Percentiles rank a stretch among this genome's conserved stretches.
These are phyloP conservation scores for Tokudaia tokunoshimensis DNA, from an alignment of 2,797 vertebrate genomes.

Conservation along the genomic window DNA sequence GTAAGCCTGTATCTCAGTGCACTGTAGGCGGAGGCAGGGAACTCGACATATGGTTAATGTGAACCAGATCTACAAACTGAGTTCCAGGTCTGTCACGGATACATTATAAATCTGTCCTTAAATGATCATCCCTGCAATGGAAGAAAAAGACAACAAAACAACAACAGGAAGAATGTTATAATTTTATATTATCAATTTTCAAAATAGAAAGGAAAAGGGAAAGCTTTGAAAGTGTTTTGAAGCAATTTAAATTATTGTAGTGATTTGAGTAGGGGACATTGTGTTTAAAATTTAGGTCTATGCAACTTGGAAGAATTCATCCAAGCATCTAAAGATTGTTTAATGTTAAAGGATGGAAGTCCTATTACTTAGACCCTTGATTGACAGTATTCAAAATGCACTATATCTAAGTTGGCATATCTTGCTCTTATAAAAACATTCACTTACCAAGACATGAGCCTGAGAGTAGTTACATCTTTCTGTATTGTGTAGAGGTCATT, in stretches of 20 bases:
- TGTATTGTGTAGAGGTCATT: background rate
- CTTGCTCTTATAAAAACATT: background rate
- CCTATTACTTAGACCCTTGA: background rate
- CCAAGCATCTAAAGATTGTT: background rate
- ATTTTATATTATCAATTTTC: background rate
- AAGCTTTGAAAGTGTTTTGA: background rate
- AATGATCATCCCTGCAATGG: background rate
- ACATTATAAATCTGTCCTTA: background rate
- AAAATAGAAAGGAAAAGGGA: background rate
- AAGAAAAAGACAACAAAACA: too few relatives aligned
- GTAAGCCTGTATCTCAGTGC: background rate
- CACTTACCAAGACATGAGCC: background rate
- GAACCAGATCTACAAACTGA: background rate
- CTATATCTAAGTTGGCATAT: background rate
- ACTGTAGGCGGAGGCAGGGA: background rate
- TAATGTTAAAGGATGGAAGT: background rate
- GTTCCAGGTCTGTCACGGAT: background rate
- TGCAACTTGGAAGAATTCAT: background rate
- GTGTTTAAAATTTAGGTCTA: background rate
- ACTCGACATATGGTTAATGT: background rate
- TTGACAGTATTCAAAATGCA: background rate
- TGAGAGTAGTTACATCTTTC: background rate
- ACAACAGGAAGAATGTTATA: background rate
- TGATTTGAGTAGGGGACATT: background rate
- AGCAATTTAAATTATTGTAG: background rate